Conservation (phyloP, 2,888 invertebrate species). For the Tenthredo scrophulariae region DNA sequence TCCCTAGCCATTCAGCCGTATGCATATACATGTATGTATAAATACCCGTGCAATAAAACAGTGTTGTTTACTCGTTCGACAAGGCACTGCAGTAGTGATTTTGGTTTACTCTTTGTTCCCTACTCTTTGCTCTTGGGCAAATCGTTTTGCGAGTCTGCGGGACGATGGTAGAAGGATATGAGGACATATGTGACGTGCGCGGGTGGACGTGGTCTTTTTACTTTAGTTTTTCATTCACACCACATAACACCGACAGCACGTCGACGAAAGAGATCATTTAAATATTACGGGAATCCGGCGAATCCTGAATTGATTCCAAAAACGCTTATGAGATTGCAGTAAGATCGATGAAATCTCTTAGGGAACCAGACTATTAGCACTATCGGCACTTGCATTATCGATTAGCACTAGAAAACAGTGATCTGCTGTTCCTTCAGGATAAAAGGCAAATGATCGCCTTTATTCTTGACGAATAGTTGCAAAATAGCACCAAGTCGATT, state of each 20-base stretch:
- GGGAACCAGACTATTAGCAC: no score
- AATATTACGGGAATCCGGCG: background rate
- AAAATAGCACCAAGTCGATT: no score
- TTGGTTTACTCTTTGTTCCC: background rate
- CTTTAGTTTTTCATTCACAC: no score
- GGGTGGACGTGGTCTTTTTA: no score
- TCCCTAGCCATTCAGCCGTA: background rate
- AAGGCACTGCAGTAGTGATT: background rate
- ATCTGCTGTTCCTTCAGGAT: no score
- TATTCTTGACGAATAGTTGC: no score
- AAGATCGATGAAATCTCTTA: background rate
- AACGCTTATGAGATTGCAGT: background rate
- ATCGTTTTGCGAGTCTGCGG: background rate
- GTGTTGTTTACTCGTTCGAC: conserved; percentile 2
- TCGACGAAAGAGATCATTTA: background rate
- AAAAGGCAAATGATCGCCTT: no score
- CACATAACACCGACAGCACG: no score
- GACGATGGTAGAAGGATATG: background rate
- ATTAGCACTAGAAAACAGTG: no score
- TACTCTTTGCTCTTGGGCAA: background rate
- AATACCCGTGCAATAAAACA: background rate
- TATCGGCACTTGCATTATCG: no score
- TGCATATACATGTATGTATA: background rate
- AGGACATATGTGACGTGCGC: background rate
- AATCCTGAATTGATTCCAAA: background rate